Base-by-base conservation (phyloP, 2,888 invertebrate species). In the Athripsodes cinereus region DNA sequence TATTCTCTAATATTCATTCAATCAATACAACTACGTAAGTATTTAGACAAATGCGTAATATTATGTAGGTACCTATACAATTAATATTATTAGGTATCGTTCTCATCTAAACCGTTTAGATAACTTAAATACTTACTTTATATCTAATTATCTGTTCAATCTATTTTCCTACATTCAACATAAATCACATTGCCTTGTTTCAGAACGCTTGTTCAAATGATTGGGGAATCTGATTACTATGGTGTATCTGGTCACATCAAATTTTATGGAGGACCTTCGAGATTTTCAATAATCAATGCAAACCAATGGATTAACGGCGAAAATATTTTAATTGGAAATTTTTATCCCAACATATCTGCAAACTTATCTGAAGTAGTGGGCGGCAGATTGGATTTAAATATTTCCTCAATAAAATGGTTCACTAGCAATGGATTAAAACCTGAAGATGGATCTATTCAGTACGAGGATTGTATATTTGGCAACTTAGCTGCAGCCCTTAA, bases 161-260 rank as follows among this genome's bases (percentile, higher is more conserved):
- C 31, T 11, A 8, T 31, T 31, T 11, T 31, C 11, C 31, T 31
- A 11, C 31, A 31, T 31, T 31, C 6, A 31, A 31, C n/a, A n/a
- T 31, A 6, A 31, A 31, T 31, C n/a, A 11, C 8, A 8, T 31
- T 31, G 31, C 31, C 31, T 31, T 51, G 59, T 71, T 73, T 55
- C 67, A 84, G 84, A 62, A 75, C 80, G 58, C 76, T 87, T 50
- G 82, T 84, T 1, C 73, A 82, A 16, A 73, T 85, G 13, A 79
- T 90, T 34, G 80, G 82, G 65, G 72, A 80, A 60, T 86, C 86
- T 0, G 82, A 87, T 66, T 90, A 90, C 68, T 69, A 80, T 52
- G 91, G 91, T 2, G 85, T 89, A 0, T 88, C 89, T 0, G 90
- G 90, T 0, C 74, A 80, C 58, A 85, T 90, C 3, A 80, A 81